phyloP scores from a whole-genome alignment of 2,888 invertebrate genomes.

The Drosophila antonietae region DNA sequence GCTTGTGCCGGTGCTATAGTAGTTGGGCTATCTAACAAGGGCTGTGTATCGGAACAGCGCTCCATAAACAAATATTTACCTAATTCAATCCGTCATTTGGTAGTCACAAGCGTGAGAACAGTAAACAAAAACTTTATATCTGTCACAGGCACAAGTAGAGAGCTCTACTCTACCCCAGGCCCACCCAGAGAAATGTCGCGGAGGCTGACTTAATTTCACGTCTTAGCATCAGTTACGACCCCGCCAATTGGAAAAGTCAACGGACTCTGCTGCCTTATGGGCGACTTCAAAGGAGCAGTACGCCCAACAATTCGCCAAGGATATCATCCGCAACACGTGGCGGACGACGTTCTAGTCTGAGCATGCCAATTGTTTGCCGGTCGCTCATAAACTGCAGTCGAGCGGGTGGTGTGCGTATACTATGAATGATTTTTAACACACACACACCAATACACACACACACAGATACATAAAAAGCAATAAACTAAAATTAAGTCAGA shows the following conservation, averaged over 20 bases:
- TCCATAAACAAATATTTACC: slow-evolving; percentile 82
- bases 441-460: slow-evolving; percentile 28
- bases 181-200: background rate
- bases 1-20: slow-evolving; percentile 56
- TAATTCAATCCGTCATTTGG: slow-evolving; percentile 85
- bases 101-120: slow-evolving; percentile 85
- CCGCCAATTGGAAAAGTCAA: slow-evolving; percentile 64
- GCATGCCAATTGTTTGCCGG: slow-evolving; percentile 55
- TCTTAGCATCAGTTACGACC: slow-evolving; percentile 51
- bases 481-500: slow-evolving; percentile 82
- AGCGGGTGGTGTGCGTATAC: slow-evolving; percentile 26
- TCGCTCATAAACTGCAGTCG: slow-evolving; percentile 58
- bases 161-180: slow-evolving; percentile 4
- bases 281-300: slow-evolving; percentile 63
- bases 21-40: slow-evolving; percentile 78
- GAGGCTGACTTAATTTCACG: slow-evolving; percentile 65
- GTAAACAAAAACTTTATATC: slow-evolving; percentile 79
- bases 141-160: slow-evolving; percentile 48
- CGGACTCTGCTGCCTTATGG: slow-evolving; percentile 30
- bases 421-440: slow-evolving; percentile 20
- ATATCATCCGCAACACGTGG: slow-evolving; percentile 83
- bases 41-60: slow-evolving; percentile 62
- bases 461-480: slow-evolving; percentile 68
- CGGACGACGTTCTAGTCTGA: slow-evolving; percentile 48
- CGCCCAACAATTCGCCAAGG: slow-evolving; percentile 51